Percentiles rank a stretch among this genome's conserved stretches.
phyloP scores from a whole-genome alignment of 2,888 invertebrate species.

The Drosophila rellima region DNA sequence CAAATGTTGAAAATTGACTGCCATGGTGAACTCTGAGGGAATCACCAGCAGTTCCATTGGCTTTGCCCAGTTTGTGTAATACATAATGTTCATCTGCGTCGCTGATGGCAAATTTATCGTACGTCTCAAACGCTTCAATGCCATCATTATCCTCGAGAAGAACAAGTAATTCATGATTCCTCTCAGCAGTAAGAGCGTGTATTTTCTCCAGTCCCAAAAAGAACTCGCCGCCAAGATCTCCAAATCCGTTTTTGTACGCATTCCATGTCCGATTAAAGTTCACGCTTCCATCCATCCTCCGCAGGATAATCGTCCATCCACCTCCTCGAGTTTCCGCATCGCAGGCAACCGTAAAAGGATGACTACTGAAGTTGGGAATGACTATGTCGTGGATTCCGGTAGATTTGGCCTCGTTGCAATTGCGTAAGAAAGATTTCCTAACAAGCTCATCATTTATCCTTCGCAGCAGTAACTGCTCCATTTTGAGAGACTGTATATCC shows the following conservation, averaged over 20 bases:
- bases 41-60: too few species aligned
- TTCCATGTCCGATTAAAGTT: too few species aligned
- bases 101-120: not conserved
- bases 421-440: too few species aligned
- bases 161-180: not conserved
- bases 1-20: too few species aligned
- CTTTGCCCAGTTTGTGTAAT: too few species aligned
- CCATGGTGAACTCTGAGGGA: too few species aligned
- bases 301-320: too few species aligned
- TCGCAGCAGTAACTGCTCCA: too few species aligned
- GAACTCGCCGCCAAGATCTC: constrained; percentile 9
- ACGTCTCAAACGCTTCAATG: not conserved
- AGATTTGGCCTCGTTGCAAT: not conserved
- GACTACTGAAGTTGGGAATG: not conserved
- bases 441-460: too few species aligned
- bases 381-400: not conserved
- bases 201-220: constrained; percentile 15
- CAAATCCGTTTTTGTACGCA: constrained; percentile 7
- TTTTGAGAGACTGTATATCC: too few species aligned
- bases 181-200: not conserved
- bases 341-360: not conserved
- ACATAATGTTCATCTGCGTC: not conserved
- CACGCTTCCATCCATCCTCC: too few species aligned
- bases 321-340: not conserved
- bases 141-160: constrained; percentile 1